Base-by-base conservation (phyloP, 1,140 invertebrate species). In the Zaprionus davidi region DNA sequence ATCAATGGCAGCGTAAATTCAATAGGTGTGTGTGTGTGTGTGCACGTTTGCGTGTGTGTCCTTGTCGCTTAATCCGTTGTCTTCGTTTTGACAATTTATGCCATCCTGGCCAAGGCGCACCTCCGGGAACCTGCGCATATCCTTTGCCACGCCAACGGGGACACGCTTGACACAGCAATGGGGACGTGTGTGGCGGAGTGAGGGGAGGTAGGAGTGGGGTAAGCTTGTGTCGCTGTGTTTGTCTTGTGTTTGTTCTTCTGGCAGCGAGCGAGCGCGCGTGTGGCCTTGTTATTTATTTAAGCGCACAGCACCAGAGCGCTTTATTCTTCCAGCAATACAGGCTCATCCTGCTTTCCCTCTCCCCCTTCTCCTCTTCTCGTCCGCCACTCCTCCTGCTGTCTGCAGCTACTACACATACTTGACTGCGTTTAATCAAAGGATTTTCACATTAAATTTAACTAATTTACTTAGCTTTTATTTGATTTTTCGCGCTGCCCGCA, bases 11-110 rank as follows among this genome's bases (percentile, higher is more conserved):
- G 26, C 26, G 26, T 5, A 28, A 28, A 28, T 31, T 31, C 28
- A 11, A 34, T 34, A 34, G 31, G 31, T 11, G 31, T 31, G 31
- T 34, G 31, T 34, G 31, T 31, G 31, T 17, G 6, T 15, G 36
- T 22, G 22, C 4, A 1, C 24, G 1, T 55, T 31, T 55, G 49
- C 17, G 46, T 63, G 41, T 22, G 26, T 4, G 4, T 31, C 20
- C 62, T 68, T 49, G 63, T 62, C 65, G 75, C 75, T 58, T 88
- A 88, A 88, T 81, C 81, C 81, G 80, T 81, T 79, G 85, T 77
- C 81, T 90, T 76, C 78, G 71, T 79, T 87, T 79, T 76, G 75
- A 90, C 81, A 88, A 88, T 88, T 88, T 88, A 88, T 88, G 84
- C 78, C 78, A 60, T 24, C 12, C 26, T 53, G 71, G 53, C 65